Evolutionary conservation across 2,113 vertebrate genomes (phyloP).

Genomic region (Neodontobutis hainanensis): DNA sequence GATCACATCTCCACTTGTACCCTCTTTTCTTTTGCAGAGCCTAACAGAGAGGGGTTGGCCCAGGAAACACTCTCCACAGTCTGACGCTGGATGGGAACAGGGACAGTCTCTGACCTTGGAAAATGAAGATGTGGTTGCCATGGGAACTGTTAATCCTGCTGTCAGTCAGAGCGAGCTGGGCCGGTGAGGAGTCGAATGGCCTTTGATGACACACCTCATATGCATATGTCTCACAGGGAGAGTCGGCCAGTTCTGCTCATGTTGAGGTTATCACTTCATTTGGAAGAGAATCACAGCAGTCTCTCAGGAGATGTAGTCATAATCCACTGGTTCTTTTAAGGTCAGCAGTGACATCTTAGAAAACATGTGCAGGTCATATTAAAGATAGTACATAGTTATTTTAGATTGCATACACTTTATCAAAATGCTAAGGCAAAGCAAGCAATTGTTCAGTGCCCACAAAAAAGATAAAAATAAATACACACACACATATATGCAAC

Average conservation of each 20-base stretch:
- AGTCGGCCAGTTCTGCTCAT: slow-evolving; percentile 9
- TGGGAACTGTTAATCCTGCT: slow-evolving; percentile 94
- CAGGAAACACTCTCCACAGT: slow-evolving; percentile 56
- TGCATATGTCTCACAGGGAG: slow-evolving; percentile 61
- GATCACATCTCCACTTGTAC: slow-evolving; percentile 26
- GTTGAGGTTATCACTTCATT: slow-evolving; percentile 38
- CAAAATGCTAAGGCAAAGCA: too few species aligned
- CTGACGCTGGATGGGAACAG: slow-evolving; percentile 78
- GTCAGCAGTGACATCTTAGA: neutral
- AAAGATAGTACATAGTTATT: neutral
- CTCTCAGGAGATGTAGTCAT: slow-evolving; percentile 7
- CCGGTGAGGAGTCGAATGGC: slow-evolving; percentile 84
- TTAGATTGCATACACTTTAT: too few species aligned
- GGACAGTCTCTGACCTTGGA: slow-evolving; percentile 86
- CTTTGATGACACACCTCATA: slow-evolving; percentile 83
- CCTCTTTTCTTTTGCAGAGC: slow-evolving; percentile 52
- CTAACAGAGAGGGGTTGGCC: slow-evolving; percentile 46
- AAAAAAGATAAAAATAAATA: too few species aligned
- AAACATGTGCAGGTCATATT: neutral
- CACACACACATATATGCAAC: too few species aligned
- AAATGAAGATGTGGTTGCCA: slow-evolving; percentile 94
- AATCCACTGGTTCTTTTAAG: neutral
- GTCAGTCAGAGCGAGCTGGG: slow-evolving; percentile 86
- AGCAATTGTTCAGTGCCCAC: too few species aligned
- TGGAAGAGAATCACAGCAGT: slow-evolving; percentile 16